Evolutionary conservation across 1,140 invertebrate species (phyloP).

Genomic region (Hylaeus volcanicus): DNA sequence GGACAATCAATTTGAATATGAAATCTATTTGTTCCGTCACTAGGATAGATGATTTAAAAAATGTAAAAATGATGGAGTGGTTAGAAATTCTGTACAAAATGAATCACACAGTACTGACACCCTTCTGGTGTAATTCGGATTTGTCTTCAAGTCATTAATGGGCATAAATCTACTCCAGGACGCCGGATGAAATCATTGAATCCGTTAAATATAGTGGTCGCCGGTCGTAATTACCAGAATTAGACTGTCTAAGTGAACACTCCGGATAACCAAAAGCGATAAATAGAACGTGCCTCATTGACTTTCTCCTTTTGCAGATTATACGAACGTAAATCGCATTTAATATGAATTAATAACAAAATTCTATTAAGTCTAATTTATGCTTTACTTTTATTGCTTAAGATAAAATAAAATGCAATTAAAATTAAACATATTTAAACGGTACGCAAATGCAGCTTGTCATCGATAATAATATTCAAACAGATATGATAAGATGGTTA

Average conservation of each 20-base stretch:
- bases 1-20: not conserved
- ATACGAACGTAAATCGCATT: too few relatives aligned
- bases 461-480: too few relatives aligned
- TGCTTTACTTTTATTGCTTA: not conserved
- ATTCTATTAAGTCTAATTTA: not conserved
- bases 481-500: too few relatives aligned
- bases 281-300: not conserved
- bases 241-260: conserved; percentile 18
- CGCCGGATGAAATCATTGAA: conserved; percentile 50
- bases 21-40: not conserved
- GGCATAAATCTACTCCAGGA: conserved; percentile 17
- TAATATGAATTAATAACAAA: not conserved
- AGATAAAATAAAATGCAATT: not conserved
- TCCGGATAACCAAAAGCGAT: not conserved
- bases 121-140: conserved; percentile 5
- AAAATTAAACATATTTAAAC: not conserved
- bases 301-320: not conserved
- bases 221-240: conserved; percentile 44
- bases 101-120: not conserved
- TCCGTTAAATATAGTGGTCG: conserved; percentile 33
- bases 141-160: conserved; percentile 30
- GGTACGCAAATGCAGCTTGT: not conserved
- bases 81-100: not conserved
- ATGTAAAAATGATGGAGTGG: too few relatives aligned
- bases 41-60: too few relatives aligned